Evolutionary conservation across 2,888 invertebrate species (phyloP).

Genomic region (Cordilura impudica): DNA sequence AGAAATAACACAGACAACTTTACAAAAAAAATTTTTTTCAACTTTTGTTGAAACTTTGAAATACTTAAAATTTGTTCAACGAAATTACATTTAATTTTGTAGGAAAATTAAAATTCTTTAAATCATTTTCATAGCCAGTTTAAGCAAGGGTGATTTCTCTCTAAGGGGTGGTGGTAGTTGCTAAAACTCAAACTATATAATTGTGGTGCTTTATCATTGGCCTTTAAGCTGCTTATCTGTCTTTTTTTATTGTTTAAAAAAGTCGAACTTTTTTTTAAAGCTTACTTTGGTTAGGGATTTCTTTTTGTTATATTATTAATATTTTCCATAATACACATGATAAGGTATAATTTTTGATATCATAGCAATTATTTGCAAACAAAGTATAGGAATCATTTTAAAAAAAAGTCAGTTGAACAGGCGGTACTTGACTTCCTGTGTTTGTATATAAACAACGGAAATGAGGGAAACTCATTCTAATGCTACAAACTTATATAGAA

Average conservation of each 20-base stretch:
- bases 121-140: background rate
- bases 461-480: conserved; percentile 61
- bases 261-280: conserved; percentile 16
- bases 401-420: conserved; percentile 54
- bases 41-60: background rate
- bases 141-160: background rate
- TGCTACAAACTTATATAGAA: conserved; percentile 57
- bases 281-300: conserved; percentile 30
- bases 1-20: conserved; percentile 35
- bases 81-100: conserved; percentile 52
- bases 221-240: conserved; percentile 54
- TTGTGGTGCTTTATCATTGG: conserved; percentile 50
- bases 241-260: background rate
- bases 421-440: conserved; percentile 60
- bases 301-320: conserved; percentile 26
- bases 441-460: conserved; percentile 59
- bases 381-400: conserved; percentile 29
- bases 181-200: conserved; percentile 14
- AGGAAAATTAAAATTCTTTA: conserved; percentile 44
- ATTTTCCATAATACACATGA: background rate
- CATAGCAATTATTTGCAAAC: conserved; percentile 52
- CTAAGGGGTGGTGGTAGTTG: conserved; percentile 16
- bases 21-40: background rate
- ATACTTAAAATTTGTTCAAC: conserved; percentile 47
- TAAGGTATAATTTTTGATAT: conserved; percentile 42